Evolutionary conservation across 2,888 invertebrate species (phyloP), one percentile per base, ranked within the genome.

Genomic region (Stenodema calcarata): DNA sequence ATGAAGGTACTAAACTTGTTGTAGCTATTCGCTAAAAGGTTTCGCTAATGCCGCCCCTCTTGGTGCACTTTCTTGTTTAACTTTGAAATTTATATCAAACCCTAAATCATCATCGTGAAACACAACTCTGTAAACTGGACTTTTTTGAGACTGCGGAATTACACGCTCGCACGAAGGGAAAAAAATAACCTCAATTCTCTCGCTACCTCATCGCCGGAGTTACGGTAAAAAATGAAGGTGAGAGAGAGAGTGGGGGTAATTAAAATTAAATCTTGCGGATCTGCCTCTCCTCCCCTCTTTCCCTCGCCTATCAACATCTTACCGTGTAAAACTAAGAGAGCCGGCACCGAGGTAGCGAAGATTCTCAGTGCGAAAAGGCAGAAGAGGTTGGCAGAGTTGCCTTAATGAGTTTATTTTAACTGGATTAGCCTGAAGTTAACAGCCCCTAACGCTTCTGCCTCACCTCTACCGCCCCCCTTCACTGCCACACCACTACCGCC

Each of bases 401-500:
- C 35, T 73, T 73, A 73, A 73, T 73, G 73, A 73, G 73, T 80
- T 80, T 80, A 80, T 80, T 80, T 80, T 80, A 80, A 80, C 80
- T 50, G 54, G 80, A 80, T 80, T 80, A 80, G 80, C 80, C 80
- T 80, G 80, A 54, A 80, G 80, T 80, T 80, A 80, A 80, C 80
- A 80, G 80, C 28, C 80, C 80, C 54, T n/a, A 30, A 30, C 78
- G 44, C 42, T 78, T 44, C 75, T 75, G 1, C 35, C 41, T 28
- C 73, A 0, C 73, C 16, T 18, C 75, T 35, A 14, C 7, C 18
- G 35, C 30, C 75, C 9, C 12, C 75, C n/a, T 28, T 14, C n/a
- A 16, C 27, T 9, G 18, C 14, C 62, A 23, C 62, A 27, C 7
- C 76, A 42, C 50, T n/a, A n/a, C n/a, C n/a, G n/a, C n/a, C n/a